These are phyloP conservation scores for Hetaerina americana DNA, from an alignment of 1,140 invertebrate genomes.

Conservation along the genomic window DNA sequence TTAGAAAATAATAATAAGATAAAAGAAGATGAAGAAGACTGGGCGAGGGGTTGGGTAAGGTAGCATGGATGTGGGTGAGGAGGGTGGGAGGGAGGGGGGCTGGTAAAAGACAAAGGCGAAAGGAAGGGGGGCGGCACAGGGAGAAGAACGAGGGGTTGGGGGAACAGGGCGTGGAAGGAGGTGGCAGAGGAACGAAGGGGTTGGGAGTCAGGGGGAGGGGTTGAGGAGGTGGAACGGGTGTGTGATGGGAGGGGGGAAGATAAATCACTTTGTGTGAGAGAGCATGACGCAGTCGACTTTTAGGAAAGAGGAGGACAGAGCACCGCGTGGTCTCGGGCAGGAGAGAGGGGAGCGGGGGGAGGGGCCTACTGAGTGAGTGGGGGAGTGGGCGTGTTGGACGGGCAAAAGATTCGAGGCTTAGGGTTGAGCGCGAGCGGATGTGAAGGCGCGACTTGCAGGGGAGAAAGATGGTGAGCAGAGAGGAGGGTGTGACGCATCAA, in stretches of 20 bases:
- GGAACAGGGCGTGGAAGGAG: not conserved
- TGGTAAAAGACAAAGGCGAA: not conserved
- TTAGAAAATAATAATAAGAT: too few species aligned
- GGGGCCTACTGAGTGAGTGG: too few species aligned
- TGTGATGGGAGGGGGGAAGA: not conserved
- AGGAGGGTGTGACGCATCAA: too few species aligned
- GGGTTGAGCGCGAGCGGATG: too few species aligned
- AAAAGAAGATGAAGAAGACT: not conserved
- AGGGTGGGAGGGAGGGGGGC: not conserved
- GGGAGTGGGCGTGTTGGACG: too few species aligned
- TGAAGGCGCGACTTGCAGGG: too few species aligned
- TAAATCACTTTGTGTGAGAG: not conserved
- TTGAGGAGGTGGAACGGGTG: too few species aligned
- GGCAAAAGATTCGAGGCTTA: too few species aligned
- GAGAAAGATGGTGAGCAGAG: too few species aligned
- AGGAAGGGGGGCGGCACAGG: not conserved
- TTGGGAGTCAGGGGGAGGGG: not conserved
- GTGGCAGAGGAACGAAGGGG: not conserved
- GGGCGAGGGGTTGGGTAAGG: not conserved
- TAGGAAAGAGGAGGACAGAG: not conserved
- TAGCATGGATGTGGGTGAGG: not conserved
- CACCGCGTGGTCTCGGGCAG: too few species aligned
- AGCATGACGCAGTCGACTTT: not conserved
- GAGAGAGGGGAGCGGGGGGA: too few species aligned
- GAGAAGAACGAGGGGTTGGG: not conserved